phyloP scores from a whole-genome alignment of 1,140 invertebrate species.

The Sycophila sp. region DNA sequence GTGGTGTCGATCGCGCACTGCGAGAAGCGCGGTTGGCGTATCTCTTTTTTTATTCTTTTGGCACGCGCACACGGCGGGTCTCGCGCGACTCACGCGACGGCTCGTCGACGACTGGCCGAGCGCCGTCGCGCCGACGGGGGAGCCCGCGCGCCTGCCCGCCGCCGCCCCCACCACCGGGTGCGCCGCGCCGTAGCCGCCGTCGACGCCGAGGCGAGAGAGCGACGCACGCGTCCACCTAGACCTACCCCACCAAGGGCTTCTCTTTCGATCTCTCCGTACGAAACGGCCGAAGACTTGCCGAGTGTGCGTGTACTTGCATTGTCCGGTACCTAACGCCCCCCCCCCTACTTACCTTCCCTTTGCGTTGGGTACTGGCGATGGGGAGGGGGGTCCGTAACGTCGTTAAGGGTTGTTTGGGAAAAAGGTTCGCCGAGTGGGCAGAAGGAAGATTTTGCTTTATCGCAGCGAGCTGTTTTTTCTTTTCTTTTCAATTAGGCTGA shows the following conservation, averaged over 20 bases:
- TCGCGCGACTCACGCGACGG: slow-evolving; percentile 52
- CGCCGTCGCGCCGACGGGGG: slow-evolving; percentile 31
- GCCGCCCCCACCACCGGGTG: slow-evolving; percentile 44
- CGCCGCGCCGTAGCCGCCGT: slow-evolving; percentile 36
- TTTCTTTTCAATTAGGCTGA: too few species aligned
- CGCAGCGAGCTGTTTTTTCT: neutral
- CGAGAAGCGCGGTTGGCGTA: too few species aligned
- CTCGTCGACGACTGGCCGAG: slow-evolving; percentile 63
- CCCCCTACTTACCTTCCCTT: too few species aligned
- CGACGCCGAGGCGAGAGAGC: too few species aligned
- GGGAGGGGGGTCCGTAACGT: neutral
- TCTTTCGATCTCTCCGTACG: too few species aligned
- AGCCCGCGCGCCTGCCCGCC: slow-evolving; percentile 40
- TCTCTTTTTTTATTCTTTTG: too few species aligned
- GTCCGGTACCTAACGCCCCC: neutral
- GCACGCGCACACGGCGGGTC: neutral
- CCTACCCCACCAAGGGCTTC: slow-evolving; percentile 6
- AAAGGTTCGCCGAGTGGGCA: too few species aligned
- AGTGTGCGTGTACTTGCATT: too few species aligned
- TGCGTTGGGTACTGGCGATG: too few species aligned
- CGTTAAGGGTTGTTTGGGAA: neutral
- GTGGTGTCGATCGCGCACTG: too few species aligned
- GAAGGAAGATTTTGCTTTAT: too few species aligned
- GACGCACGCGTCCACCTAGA: slow-evolving; percentile 31
- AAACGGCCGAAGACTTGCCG: neutral